Evolutionary conservation across 2,113 vertebrate genomes (phyloP), one percentile per base, ranked within the genome.

Genomic region (Leuciscus idus): DNA sequence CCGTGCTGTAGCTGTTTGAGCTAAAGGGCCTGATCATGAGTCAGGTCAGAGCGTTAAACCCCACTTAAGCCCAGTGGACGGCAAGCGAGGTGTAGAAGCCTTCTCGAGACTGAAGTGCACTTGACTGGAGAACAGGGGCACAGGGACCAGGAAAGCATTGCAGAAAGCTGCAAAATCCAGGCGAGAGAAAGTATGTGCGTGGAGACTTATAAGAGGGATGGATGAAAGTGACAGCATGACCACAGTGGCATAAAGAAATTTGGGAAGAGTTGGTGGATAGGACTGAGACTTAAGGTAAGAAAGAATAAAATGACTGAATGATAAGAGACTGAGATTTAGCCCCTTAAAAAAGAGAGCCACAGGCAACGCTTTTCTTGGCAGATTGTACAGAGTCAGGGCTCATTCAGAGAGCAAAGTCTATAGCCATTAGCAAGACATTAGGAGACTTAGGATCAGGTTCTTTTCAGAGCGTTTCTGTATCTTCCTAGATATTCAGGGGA

Each of bases 101-200:
- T 79, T 36, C 73, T 89, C 64, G 48, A 76, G 70, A 87, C 74
- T 86, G 48, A 70, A 88, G 88, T 52, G 75, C 87, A 85, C 82
- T 87, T 59, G 61, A 88, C 83, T 83, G 85, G 81, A 88, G 85
- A 36, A 48, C 85, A 50, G 33, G 7, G 28, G 66, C 64, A 70
- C 48, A 39, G 48, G 81, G 66, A 48, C 39, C 55, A 78, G 72
- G 23, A 62, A 66, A 84, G 48, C 55, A 17, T 70, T 28, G 75
- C 81, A 86, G 43, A 73, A 66, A 83, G 87, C 72, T 81, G 83
- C 15, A 66, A n/a, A 62, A 61, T 57, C 73, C n/a, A 36, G 77
- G 26, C 12, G 10, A 48, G 23, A 61, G 52, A 80, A 79, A 52
- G 46, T 19, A 11, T 28, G 66, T 43, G 46, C 43, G 21, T 59